Evolutionary conservation across 2,797 vertebrate genomes (phyloP).

Genomic region (Rhynchotus rufescens): DNA sequence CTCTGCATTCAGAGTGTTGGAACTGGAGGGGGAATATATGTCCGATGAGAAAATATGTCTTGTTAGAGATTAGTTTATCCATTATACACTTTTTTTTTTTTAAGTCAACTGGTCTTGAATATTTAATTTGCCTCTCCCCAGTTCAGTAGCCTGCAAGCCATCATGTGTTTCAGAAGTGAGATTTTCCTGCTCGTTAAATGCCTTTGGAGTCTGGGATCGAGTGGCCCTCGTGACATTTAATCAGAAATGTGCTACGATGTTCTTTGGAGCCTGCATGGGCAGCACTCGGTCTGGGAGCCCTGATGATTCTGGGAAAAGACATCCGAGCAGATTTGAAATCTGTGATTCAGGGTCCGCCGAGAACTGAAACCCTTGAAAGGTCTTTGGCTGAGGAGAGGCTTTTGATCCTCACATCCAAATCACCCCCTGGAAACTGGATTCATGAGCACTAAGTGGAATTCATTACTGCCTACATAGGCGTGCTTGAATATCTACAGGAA

Average conservation of each 20-base stretch:
- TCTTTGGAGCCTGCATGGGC: conserved; percentile 19
- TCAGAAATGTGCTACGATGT: background rate
- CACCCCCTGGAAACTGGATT: background rate
- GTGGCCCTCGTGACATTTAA: conserved; percentile 5
- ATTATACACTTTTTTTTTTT: background rate
- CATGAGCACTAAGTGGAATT: background rate
- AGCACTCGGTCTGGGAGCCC: background rate
- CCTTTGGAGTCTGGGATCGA: background rate
- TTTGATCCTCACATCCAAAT: background rate
- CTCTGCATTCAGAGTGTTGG: background rate
- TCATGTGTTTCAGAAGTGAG: conserved; percentile 24
- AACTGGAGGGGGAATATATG: background rate
- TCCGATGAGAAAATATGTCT: background rate
- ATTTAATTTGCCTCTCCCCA: conserved; percentile 18
- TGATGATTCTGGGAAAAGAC: background rate
- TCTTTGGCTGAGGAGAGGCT: background rate
- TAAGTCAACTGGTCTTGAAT: background rate
- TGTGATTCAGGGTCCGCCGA: background rate
- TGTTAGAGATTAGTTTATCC: background rate
- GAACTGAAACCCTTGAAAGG: background rate
- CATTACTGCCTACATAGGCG: background rate
- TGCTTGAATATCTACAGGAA: background rate
- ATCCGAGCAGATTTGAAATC: background rate
- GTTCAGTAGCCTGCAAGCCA: conserved; percentile 4
- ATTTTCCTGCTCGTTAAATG: conserved; percentile 59